phyloP scores from a whole-genome alignment of 2,113 vertebrate genomes.

The Pycnonotus jocosus region DNA sequence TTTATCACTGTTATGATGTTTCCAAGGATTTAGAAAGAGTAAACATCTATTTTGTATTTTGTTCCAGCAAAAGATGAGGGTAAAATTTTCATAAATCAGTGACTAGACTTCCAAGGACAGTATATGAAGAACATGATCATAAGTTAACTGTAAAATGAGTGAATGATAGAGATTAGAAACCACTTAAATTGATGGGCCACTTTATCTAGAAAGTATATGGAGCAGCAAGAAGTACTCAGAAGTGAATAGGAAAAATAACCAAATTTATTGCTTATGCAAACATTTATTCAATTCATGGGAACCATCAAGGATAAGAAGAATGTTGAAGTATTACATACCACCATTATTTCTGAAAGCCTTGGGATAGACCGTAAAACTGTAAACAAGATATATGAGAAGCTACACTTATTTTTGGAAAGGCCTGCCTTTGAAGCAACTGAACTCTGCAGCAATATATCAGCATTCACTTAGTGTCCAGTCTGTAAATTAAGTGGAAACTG shows the following conservation, averaged over 20 bases:
- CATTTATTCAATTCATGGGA: neutral
- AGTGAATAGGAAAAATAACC: neutral
- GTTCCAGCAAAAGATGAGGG: neutral
- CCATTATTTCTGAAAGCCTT: neutral
- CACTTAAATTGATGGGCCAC: neutral
- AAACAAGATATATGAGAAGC: neutral
- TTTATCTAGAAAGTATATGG: neutral
- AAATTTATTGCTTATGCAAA: conserved; percentile 3
- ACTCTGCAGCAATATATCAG: neutral
- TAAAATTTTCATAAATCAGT: neutral
- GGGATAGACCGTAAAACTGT: neutral
- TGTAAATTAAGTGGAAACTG: neutral
- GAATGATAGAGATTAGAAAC: neutral
- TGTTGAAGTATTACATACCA: neutral
- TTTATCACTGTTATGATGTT: neutral
- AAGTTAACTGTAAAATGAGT: neutral
- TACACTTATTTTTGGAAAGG: neutral
- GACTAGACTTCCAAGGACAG: neutral
- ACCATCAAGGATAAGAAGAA: neutral
- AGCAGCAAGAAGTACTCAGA: neutral
- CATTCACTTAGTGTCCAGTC: neutral
- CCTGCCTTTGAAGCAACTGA: neutral
- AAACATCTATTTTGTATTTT: neutral
- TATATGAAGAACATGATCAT: neutral
- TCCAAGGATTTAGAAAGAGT: neutral